These are phyloP conservation scores for Rostratula benghalensis DNA, from an alignment of 2,113 vertebrate genomes.

Conservation along the genomic window DNA sequence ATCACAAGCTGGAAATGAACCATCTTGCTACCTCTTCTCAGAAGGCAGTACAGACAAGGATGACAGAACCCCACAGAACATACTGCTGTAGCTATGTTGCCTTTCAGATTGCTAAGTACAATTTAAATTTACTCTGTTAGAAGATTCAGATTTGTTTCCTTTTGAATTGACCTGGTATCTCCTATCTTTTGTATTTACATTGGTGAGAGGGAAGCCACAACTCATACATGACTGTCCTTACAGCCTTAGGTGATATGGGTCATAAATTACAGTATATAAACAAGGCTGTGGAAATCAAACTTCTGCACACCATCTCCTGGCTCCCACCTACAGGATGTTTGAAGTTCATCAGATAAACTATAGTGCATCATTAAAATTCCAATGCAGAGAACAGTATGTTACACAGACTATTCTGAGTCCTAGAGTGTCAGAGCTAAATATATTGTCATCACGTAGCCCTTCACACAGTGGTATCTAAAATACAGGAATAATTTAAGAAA, in stretches of 20 bases:
- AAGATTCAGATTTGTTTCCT: neutral
- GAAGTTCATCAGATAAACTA: conserved; percentile 32
- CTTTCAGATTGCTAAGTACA: neutral
- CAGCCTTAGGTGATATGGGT: neutral
- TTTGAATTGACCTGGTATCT: neutral
- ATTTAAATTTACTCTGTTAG: neutral
- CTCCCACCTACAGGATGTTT: conserved; percentile 17
- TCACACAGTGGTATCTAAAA: neutral
- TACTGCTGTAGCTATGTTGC: neutral
- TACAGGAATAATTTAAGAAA: neutral
- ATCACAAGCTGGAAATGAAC: neutral
- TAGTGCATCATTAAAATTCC: neutral
- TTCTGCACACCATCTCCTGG: neutral
- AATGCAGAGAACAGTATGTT: neutral
- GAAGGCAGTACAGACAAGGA: neutral
- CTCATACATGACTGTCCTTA: neutral
- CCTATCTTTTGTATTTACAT: neutral
- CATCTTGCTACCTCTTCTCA: neutral
- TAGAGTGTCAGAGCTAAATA: neutral
- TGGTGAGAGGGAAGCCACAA: neutral
- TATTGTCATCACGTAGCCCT: neutral
- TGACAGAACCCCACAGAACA: neutral
- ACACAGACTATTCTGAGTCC: neutral
- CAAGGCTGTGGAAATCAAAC: neutral
- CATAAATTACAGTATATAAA: neutral